Evolutionary conservation across 35 echinoderm and acorn worm species (phyloP), one percentile per base, ranked within the genome.

Genomic region (Acanthaster planci): DNA sequence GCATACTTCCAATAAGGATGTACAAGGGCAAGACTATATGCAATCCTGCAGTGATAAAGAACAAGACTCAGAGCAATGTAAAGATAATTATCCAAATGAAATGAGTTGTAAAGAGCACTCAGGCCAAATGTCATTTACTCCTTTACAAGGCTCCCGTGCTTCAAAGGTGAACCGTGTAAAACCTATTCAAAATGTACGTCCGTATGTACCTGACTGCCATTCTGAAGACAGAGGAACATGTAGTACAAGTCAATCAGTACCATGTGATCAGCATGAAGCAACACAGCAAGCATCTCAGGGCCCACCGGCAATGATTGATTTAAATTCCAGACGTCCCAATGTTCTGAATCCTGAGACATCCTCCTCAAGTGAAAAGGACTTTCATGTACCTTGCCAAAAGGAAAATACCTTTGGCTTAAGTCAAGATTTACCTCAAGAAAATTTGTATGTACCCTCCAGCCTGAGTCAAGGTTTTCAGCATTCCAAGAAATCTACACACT

Each of bases 151-250:
- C 14, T 34, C 30, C 26, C 22, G 29, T 72, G 23, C 64, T 8
- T 72, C 64, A 31, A 72, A 72, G 64, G 64, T 29, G 5, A 72
- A 72, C 34, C 64, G 64, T 72, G 64, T 72, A 19, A 72, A 72
- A 29, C 64, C 64, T 34, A 29, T 72, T 29, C 64, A 72, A 34
- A 72, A 72, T 72, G 64, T 72, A 14, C 26, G 64, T 72, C 64
- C 64, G 10, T 72, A 72, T 72, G 64, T 72, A 72, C 64, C 64
- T 29, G 64, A 72, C 34, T 27, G 26, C 30, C 64, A 72, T 26
- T 72, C 64, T 72, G 64, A 31, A 72, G 34, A 72, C 14, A 29
- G n/a, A n/a, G n/a, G n/a, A n/a, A n/a, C n/a, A n/a, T n/a, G 26
- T 72, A 72, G 30, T 47, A 29, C 30, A 72, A 35, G 1, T 19